These are phyloP conservation scores for Lampris megalopsis DNA, from an alignment of 2,113 vertebrate species.

Conservation along the genomic window DNA sequence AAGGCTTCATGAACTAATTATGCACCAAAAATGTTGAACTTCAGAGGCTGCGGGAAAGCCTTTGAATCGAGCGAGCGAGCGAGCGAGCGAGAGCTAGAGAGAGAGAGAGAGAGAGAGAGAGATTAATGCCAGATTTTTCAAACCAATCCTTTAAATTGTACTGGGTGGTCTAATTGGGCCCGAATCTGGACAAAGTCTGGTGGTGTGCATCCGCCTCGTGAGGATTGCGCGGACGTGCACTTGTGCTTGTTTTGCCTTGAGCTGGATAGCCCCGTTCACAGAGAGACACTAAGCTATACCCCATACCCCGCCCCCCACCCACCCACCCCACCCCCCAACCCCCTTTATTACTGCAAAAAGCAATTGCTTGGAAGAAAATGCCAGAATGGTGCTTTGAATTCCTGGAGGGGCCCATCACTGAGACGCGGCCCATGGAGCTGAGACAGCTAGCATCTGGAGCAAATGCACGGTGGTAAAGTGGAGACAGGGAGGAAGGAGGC, in stretches of 20 bases:
- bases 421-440: conserved; percentile 69
- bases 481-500: conserved; percentile 23
- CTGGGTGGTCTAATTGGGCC: conserved; percentile 68
- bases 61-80: conserved; percentile 16
- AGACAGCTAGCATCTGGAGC: conserved; percentile 80
- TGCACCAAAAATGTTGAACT: background rate
- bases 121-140: conserved; percentile 47
- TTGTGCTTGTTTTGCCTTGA: conserved; percentile 72
- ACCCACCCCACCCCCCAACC: background rate
- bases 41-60: background rate
- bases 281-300: conserved; percentile 74
- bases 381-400: conserved; percentile 79
- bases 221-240: conserved; percentile 67
- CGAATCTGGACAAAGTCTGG: conserved; percentile 52
- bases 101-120: conserved; percentile 13
- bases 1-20: conserved; percentile 12
- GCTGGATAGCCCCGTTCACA: conserved; percentile 74
- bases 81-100: conserved; percentile 30
- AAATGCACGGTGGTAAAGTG: conserved; percentile 65
- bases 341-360: conserved; percentile 80
- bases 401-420: conserved; percentile 78
- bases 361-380: conserved; percentile 80
- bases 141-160: conserved; percentile 50
- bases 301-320: no score
- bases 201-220: conserved; percentile 50